These are phyloP conservation scores for Octomys mimax DNA, from an alignment of 2,797 vertebrate species.

Conservation along the genomic window DNA sequence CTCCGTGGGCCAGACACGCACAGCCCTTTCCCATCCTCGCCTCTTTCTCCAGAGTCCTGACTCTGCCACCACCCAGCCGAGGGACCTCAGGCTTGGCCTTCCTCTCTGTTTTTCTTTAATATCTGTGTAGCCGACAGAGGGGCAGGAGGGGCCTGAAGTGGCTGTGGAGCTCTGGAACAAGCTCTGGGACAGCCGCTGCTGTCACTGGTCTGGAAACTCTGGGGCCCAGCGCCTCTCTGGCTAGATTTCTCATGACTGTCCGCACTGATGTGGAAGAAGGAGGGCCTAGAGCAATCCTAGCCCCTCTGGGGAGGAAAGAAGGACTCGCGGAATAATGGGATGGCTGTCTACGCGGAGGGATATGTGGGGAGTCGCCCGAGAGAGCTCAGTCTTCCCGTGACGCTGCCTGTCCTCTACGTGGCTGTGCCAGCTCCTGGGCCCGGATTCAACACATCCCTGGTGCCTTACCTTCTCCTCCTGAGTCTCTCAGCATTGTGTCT, in stretches of 20 bases:
- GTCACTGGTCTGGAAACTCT: neutral
- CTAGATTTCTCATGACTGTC: neutral
- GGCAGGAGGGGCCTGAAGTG: neutral
- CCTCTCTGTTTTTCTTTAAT: neutral
- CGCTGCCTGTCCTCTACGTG: neutral
- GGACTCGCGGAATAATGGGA: neutral
- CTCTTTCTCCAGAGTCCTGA: neutral
- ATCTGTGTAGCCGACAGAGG: accelerated
- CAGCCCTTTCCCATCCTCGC: neutral
- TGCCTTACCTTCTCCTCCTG: constrained; percentile 91
- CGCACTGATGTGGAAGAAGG: neutral
- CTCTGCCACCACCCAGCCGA: no score
- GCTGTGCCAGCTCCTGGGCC: neutral
- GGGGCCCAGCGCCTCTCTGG: accelerated
- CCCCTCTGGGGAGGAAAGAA: neutral
- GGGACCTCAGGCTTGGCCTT: neutral
- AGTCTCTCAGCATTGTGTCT: constrained; percentile 92
- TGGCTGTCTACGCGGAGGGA: neutral
- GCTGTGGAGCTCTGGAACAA: neutral
- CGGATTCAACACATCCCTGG: no score
- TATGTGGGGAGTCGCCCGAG: neutral
- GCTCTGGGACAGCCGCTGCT: no score
- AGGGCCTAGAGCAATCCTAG: neutral
- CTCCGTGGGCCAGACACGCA: accelerated
- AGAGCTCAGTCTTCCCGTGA: accelerated